phyloP scores from a whole-genome alignment of 1,140 invertebrate genomes.

The Neotoxoptera formosana region DNA sequence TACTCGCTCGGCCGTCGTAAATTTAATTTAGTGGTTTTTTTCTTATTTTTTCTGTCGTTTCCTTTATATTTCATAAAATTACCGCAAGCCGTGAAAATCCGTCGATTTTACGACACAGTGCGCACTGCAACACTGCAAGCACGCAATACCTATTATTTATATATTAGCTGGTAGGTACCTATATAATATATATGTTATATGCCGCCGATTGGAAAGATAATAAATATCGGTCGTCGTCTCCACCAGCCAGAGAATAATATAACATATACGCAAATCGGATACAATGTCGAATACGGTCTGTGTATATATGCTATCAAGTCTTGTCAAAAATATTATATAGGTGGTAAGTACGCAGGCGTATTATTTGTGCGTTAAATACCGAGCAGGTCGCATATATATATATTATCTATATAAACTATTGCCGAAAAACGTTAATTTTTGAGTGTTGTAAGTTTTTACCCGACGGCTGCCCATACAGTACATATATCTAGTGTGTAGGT shows the following conservation, averaged over 20 bases:
- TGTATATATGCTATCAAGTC: background rate
- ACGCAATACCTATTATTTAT: slow-evolving; percentile 12
- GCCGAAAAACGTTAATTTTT: too few relatives aligned
- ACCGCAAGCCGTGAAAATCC: slow-evolving; percentile 33
- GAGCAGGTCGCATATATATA: too few relatives aligned
- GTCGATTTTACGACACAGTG: slow-evolving; percentile 30
- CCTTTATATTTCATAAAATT: background rate
- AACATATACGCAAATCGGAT: background rate
- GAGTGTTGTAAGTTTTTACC: too few relatives aligned
- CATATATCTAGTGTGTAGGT: too few relatives aligned
- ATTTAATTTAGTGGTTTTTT: slow-evolving; percentile 16
- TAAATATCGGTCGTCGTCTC: slow-evolving; percentile 15
- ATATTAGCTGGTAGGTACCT: too few relatives aligned
- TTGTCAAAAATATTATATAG: background rate
- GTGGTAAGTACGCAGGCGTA: background rate
- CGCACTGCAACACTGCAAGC: background rate
- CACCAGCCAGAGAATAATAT: background rate
- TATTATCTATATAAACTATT: too few relatives aligned
- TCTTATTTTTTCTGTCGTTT: background rate
- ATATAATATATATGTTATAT: background rate
- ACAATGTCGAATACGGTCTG: background rate
- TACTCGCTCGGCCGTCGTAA: background rate
- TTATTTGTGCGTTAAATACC: background rate
- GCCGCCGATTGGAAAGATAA: slow-evolving; percentile 4
- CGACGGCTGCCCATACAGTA: background rate